Evolutionary conservation across 2,113 vertebrate species (phyloP), one percentile per base, ranked within the genome.

Genomic region (Pelobates fuscus): DNA sequence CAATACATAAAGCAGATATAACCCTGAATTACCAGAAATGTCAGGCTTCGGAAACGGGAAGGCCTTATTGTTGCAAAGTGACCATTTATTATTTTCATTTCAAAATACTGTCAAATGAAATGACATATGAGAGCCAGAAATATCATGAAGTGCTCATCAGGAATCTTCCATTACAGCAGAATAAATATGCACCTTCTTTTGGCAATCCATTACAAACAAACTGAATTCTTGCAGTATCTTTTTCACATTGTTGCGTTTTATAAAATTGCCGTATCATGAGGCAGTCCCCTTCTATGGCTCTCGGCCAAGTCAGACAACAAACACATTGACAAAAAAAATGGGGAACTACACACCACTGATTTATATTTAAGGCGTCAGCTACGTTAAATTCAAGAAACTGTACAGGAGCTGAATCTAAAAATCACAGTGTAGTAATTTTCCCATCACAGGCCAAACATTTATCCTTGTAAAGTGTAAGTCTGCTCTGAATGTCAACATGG

Each of bases 121-220:
- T 0, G 26, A 70, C 20, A 60, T 1, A 81, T 78, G 75, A 71
- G 57, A 78, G 63, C 66, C 5, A 61, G 78, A 77, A 70, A 65
- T 11, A 54, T 58, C 77, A 69, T 71, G 78, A 82, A 77, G 76
- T 70, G 71, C 74, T 81, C 78, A 71, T 52, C 59, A 73, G 77
- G 2, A 0, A 82, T 84, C 79, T 82, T 81, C 78, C 73, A 78
- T 21, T 78, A 43, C 80, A 81, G 80, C 78, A 81, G 81, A 86
- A 79, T 76, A 77, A 82, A 85, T 79, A 80, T 80, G 59, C 77
- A 81, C 77, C 78, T 81, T 79, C 66, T 76, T 81, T 77, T 78
- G 81, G 64, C 71, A 80, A 79, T 80, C 69, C n/a, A 80, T 83
- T 81, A 77, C 80, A 75, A 73, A 24, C 73, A 69, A 82, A 73